phyloP scores from a whole-genome alignment of 2,888 invertebrate species.

The Chrysodeixis includens region DNA sequence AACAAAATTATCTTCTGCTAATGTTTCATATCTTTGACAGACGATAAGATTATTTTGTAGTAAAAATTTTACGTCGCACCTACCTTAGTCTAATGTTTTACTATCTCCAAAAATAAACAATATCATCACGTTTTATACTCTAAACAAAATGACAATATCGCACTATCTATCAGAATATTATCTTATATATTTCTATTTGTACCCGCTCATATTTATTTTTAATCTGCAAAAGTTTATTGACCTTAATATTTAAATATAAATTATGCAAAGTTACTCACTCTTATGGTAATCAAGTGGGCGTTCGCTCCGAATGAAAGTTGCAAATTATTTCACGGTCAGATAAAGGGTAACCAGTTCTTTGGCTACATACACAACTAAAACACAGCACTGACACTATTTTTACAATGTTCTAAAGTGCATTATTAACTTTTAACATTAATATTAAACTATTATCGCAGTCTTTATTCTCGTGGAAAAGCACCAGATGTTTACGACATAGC shows the following conservation, averaged over 20 bases:
- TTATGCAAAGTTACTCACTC: slow-evolving; percentile 53
- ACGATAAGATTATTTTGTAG: too few relatives aligned
- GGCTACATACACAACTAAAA: slow-evolving; percentile 18
- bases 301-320: slow-evolving; percentile 45
- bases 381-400: slow-evolving; percentile 24
- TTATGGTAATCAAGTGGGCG: slow-evolving; percentile 42
- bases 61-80: neutral
- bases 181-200: neutral
- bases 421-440: neutral
- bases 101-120: neutral
- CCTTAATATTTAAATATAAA: slow-evolving; percentile 22
- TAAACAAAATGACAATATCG: neutral
- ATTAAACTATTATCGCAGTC: neutral
- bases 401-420: neutral
- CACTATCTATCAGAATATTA: neutral
- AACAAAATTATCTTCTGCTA: neutral
- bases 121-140: neutral
- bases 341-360: slow-evolving; percentile 8
- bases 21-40: neutral
- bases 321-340: slow-evolving; percentile 40
- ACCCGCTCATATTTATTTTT: slow-evolving; percentile 8
- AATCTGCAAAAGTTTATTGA: slow-evolving; percentile 29
- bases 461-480: slow-evolving; percentile 6
- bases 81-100: neutral
- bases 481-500: slow-evolving; percentile 6